phyloP scores from a whole-genome alignment of 2,113 vertebrate genomes.

The Nothobranchius kuhntae region DNA sequence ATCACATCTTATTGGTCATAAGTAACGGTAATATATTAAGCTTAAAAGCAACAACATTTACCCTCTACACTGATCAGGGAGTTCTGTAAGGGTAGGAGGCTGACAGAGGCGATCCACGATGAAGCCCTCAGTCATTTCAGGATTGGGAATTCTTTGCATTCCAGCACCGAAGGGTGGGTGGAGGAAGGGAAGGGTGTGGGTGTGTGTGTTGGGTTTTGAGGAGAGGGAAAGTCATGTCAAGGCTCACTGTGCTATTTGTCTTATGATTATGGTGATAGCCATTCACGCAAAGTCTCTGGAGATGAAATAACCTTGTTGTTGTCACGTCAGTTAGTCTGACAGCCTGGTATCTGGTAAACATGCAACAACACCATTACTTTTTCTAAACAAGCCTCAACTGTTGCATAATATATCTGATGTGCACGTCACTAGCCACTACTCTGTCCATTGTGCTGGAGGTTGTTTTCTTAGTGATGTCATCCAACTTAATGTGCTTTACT shows the following conservation, averaged over 20 bases:
- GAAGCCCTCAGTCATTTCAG: conserved; percentile 32
- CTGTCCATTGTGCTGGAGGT: conserved; percentile 11
- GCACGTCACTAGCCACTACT: conserved; percentile 8
- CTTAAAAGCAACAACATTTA: too few species aligned
- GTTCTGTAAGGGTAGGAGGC: background rate
- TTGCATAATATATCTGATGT: background rate
- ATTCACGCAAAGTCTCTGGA: background rate
- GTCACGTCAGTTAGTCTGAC: background rate
- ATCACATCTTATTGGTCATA: too few species aligned
- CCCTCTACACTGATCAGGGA: too few species aligned
- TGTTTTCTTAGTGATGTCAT: background rate
- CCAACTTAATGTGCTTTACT: background rate
- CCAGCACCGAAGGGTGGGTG: conserved; percentile 47
- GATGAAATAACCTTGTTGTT: background rate
- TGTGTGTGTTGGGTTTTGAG: conserved; percentile 6
- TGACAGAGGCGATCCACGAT: conserved; percentile 22
- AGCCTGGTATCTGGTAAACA: background rate
- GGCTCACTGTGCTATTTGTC: conserved; percentile 25
- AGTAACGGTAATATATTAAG: too few species aligned
- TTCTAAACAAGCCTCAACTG: background rate
- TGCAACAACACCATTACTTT: conserved; percentile 3
- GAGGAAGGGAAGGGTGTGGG: conserved; percentile 43
- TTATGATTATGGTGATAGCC: conserved; percentile 19
- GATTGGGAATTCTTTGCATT: conserved; percentile 69
- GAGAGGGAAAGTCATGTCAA: conserved; percentile 24